A percentile compares a stretch with the other conserved stretches of the same genome.
Conservation (phyloP, 1,140 invertebrate species). For the Anastrepha ludens region DNA sequence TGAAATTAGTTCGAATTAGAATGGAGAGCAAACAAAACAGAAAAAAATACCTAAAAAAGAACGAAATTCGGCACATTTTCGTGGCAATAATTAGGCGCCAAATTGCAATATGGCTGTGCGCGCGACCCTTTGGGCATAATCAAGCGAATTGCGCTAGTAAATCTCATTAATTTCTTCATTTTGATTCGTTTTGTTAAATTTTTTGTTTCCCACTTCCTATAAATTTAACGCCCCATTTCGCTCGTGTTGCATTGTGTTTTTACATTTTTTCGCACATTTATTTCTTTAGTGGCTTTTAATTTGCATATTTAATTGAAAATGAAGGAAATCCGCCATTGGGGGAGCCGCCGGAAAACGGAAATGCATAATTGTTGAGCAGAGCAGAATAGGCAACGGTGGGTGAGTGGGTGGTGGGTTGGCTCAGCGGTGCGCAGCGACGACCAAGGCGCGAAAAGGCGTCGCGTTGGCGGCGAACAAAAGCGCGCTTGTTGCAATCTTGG, state of each 20-base stretch:
- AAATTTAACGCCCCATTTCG: constrained; percentile 36
- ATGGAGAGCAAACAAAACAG: background rate
- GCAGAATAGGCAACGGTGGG: background rate
- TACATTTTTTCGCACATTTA: constrained; percentile 12
- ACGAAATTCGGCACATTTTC: background rate
- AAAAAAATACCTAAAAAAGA: background rate
- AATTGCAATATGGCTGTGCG: background rate
- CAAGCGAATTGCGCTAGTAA: constrained; percentile 26
- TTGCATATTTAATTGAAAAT: constrained; percentile 50
- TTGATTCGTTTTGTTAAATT: background rate
- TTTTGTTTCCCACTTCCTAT: background rate
- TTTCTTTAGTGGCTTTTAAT: constrained; percentile 51
- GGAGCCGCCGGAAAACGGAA: constrained; percentile 42
- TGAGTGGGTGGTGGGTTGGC: background rate
- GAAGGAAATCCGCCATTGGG: constrained; percentile 38
- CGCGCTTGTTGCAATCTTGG: constrained; percentile 40
- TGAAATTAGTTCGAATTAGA: background rate
- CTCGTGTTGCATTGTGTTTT: background rate
- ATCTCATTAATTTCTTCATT: constrained; percentile 28
- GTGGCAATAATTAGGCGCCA: background rate
- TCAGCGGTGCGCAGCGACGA: background rate
- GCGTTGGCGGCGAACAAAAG: constrained; percentile 20
- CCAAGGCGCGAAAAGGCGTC: background rate
- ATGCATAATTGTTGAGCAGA: constrained; percentile 33
- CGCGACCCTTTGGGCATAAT: background rate